These are phyloP conservation scores for Hipposideros armiger DNA, from an alignment of 2,113 vertebrate species.

Conservation along the genomic window DNA sequence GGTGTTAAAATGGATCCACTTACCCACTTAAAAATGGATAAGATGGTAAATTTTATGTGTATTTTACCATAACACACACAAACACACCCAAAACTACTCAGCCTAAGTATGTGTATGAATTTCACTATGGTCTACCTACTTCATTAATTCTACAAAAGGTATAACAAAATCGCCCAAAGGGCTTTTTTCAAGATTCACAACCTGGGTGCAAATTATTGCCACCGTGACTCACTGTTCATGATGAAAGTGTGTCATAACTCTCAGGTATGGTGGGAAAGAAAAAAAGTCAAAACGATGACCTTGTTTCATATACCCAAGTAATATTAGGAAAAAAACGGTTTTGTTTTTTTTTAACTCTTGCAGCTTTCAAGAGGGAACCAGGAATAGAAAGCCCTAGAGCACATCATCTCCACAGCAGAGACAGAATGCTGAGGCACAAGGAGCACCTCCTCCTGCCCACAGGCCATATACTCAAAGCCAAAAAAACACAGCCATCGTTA, in stretches of 20 bases:
- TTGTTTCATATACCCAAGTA: not conserved
- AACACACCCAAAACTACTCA: not conserved
- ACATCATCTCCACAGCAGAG: not conserved
- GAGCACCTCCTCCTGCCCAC: not conserved
- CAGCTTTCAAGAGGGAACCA: not conserved
- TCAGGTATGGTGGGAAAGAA: not conserved
- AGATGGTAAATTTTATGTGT: not conserved
- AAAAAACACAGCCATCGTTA: not conserved
- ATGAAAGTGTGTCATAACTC: not conserved
- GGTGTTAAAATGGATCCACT: not conserved
- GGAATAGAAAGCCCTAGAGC: not conserved
- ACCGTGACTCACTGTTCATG: not conserved
- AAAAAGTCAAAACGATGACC: not conserved
- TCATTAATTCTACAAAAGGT: not conserved
- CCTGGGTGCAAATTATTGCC: slow-evolving; percentile 22
- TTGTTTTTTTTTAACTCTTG: not conserved
- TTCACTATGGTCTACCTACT: not conserved
- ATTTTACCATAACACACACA: not conserved
- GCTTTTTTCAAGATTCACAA: not conserved
- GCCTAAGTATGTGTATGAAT: not conserved
- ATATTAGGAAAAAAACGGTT: not conserved
- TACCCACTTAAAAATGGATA: not conserved
- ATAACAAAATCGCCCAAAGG: not conserved
- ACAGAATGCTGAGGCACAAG: not conserved
- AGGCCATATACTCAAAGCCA: not conserved